Evolutionary conservation across 2,888 invertebrate species (phyloP).

Genomic region (Aethes cnicana): DNA sequence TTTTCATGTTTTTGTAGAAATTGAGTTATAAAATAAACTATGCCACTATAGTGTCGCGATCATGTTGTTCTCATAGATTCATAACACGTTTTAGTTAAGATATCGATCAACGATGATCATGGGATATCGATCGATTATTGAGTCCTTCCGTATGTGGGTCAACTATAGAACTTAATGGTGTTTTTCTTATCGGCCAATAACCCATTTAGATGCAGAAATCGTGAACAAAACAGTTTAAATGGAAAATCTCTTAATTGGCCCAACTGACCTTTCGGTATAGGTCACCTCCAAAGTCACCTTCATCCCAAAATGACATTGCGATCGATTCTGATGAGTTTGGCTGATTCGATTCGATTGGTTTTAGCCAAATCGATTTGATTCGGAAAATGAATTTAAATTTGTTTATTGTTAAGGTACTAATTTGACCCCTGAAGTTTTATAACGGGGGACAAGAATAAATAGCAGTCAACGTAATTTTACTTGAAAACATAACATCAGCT

Average conservation of each 20-base stretch:
- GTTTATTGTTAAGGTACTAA: no score
- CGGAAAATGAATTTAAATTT: background rate
- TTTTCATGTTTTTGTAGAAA: no score
- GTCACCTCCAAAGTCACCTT: constrained; percentile 37
- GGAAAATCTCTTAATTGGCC: constrained; percentile 59
- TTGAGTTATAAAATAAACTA: no score
- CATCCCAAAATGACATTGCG: constrained; percentile 7
- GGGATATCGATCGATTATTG: no score
- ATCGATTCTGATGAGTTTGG: constrained; percentile 6
- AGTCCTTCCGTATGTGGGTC: constrained; percentile 4
- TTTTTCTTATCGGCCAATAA: background rate
- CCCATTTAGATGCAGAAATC: constrained; percentile 34
- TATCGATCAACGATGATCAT: no score
- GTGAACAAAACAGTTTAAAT: constrained; percentile 34
- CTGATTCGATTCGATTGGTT: constrained; percentile 9
- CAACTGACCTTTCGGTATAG: constrained; percentile 51
- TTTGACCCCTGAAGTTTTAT: no score
- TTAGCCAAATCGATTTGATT: background rate
- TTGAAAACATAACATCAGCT: no score
- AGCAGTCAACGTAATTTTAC: no score
- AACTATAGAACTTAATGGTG: background rate
- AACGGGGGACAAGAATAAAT: no score
- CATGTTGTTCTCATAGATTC: no score
- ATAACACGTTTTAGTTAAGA: no score
- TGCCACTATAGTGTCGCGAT: no score